These are phyloP conservation scores for Calycopis cecrops DNA, from an alignment of 1,140 invertebrate species.

Conservation along the genomic window DNA sequence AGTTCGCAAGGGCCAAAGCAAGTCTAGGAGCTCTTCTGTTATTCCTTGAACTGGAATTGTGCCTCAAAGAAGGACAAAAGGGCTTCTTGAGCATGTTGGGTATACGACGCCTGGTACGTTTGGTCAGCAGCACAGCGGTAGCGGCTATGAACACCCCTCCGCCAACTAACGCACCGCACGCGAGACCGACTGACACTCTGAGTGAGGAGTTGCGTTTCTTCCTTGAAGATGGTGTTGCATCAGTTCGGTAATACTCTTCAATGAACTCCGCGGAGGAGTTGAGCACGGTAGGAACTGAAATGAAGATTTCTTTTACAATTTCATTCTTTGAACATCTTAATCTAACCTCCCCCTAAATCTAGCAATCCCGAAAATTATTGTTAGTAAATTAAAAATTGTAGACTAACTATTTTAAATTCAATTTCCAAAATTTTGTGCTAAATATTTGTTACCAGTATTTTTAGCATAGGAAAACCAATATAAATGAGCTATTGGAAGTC, in stretches of 20 bases:
- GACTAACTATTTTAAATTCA: too few relatives aligned
- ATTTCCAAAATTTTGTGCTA: too few relatives aligned
- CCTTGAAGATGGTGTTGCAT: conserved; percentile 74
- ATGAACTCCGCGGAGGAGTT: conserved; percentile 55
- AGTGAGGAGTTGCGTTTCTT: conserved; percentile 80
- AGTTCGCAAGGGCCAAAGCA: conserved; percentile 55
- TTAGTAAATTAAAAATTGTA: too few relatives aligned
- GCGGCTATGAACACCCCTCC: conserved; percentile 75
- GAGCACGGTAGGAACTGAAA: conserved; percentile 50
- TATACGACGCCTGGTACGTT: conserved; percentile 79
- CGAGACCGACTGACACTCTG: conserved; percentile 85
- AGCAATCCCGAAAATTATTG: too few relatives aligned
- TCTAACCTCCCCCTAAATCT: too few relatives aligned
- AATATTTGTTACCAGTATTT: too few relatives aligned
- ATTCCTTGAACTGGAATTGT: conserved; percentile 42
- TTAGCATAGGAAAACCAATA: too few relatives aligned
- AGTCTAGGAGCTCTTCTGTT: conserved; percentile 52
- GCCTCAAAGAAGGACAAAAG: conserved; percentile 50
- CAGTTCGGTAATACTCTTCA: conserved; percentile 61
- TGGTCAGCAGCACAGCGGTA: conserved; percentile 80
- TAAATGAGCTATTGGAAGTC: too few relatives aligned
- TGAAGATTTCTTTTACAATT: conserved; percentile 11
- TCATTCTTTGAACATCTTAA: too few relatives aligned
- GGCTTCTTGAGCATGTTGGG: conserved; percentile 58
- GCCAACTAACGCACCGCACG: conserved; percentile 82